Conservation (phyloP, 2,113 vertebrate genomes). For the Morone saxatilis region DNA sequence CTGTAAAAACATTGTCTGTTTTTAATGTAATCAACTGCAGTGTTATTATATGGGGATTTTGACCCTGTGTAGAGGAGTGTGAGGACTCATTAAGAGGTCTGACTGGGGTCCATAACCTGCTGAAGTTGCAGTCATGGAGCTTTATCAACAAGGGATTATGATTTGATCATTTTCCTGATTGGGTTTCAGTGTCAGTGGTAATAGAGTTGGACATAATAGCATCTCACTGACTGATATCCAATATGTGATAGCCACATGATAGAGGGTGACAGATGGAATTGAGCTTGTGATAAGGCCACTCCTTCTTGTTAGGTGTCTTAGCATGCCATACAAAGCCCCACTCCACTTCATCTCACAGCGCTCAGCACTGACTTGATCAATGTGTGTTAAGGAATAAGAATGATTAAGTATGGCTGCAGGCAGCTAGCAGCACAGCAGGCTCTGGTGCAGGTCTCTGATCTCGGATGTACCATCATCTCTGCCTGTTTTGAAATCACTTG, state of each 20-base stretch:
- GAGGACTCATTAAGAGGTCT: slow-evolving; percentile 20
- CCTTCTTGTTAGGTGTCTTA: slow-evolving; percentile 47
- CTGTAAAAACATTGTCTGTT: slow-evolving; percentile 1
- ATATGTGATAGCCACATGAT: slow-evolving; percentile 48
- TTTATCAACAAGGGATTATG: slow-evolving; percentile 57
- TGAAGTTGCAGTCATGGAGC: slow-evolving; percentile 44
- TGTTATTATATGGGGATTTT: slow-evolving; percentile 1
- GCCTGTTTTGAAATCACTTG: slow-evolving; percentile 57
- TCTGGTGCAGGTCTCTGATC: slow-evolving; percentile 39
- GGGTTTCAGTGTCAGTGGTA: slow-evolving; percentile 56
- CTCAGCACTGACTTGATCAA: slow-evolving; percentile 55
- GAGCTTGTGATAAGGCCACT: slow-evolving; percentile 38
- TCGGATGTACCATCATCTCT: slow-evolving; percentile 23
- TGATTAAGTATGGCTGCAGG: slow-evolving; percentile 46
- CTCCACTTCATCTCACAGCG: slow-evolving; percentile 34
- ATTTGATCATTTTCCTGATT: slow-evolving; percentile 58
- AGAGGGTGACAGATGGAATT: slow-evolving; percentile 37
- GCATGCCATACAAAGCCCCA: slow-evolving; percentile 7
- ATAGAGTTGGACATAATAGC: slow-evolving; percentile 62
- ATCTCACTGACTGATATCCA: slow-evolving; percentile 57
- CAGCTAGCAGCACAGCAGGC: slow-evolving; percentile 4
- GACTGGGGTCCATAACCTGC: slow-evolving; percentile 22
- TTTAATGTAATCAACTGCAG: slow-evolving; percentile 5
- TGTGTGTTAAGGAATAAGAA: slow-evolving; percentile 56
- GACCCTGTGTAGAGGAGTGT: background rate